Percentiles rank a stretch among this genome's conserved stretches.
Conservation (phyloP, 1,140 invertebrate genomes). For the Bombus fervidus region DNA sequence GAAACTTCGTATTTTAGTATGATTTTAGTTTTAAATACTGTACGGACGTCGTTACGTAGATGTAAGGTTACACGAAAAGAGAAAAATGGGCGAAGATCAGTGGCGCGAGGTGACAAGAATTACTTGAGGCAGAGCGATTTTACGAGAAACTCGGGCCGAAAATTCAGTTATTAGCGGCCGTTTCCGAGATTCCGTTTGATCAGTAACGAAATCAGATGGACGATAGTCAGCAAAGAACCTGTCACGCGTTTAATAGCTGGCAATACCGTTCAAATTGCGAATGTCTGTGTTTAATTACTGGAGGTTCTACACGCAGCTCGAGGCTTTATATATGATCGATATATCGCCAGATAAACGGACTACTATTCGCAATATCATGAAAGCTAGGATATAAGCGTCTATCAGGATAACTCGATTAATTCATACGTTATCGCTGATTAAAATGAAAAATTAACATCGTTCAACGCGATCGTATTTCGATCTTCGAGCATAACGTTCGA, state of each 20-base stretch:
- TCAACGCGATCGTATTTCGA: background rate
- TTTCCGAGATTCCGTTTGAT: background rate
- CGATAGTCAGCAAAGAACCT: slow-evolving; percentile 39
- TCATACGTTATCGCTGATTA: background rate
- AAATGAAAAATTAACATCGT: background rate
- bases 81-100: background rate
- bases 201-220: slow-evolving; percentile 15
- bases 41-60: no score
- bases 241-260: slow-evolving; percentile 8
- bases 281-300: slow-evolving; percentile 9
- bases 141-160: no score
- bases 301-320: background rate
- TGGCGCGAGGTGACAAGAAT: no score
- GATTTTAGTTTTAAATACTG: background rate
- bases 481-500: background rate
- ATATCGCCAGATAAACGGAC: slow-evolving; percentile 45
- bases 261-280: slow-evolving; percentile 7
- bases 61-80: rapidly evolving
- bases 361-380: slow-evolving; percentile 29
- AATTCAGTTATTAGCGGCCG: no score
- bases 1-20: background rate
- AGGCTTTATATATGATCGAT: slow-evolving; percentile 50
- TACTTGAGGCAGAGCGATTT: no score
- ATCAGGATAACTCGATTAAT: slow-evolving; percentile 2
- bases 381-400: slow-evolving; percentile 9